phyloP scores from a whole-genome alignment of 2,888 invertebrate species.

The Lochmaea crataegi region DNA sequence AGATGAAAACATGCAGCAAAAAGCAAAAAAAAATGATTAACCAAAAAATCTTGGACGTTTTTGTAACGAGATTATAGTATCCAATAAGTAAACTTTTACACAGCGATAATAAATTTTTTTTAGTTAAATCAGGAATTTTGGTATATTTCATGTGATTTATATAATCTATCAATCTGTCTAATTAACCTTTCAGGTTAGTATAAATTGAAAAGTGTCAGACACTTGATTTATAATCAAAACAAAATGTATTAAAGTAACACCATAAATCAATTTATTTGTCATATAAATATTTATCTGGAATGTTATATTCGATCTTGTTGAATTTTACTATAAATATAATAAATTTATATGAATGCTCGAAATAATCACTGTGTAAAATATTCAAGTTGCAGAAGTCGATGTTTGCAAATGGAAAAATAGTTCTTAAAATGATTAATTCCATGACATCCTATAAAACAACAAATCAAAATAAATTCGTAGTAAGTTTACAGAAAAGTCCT shows the following conservation, averaged over 20 bases:
- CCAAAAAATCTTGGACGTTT: not conserved
- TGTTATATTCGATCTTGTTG: not conserved
- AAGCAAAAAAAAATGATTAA: not conserved
- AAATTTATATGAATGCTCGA: too few species aligned
- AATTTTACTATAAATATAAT: too few species aligned
- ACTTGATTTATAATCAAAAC: too few species aligned
- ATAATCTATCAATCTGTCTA: too few species aligned
- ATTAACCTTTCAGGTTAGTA: too few species aligned
- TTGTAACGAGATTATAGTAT: not conserved
- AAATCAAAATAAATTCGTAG: not conserved
- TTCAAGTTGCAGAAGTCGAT: not conserved
- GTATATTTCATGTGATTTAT: too few species aligned
- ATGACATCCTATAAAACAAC: not conserved
- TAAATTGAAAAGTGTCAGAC: too few species aligned
- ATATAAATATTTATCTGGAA: not conserved
- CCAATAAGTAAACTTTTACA: not conserved
- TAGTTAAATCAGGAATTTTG: too few species aligned
- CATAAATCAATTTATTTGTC: too few species aligned
- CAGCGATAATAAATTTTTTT: not conserved
- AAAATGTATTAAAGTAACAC: too few species aligned
- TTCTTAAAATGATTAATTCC: not conserved
- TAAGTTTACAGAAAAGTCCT: not conserved
- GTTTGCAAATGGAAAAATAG: not conserved
- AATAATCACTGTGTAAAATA: not conserved
- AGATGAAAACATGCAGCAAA: not conserved